Percentiles rank a stretch among this genome's conserved stretches.
phyloP scores from a whole-genome alignment of 2,888 invertebrate species.

The Ophonus ardosiacus region DNA sequence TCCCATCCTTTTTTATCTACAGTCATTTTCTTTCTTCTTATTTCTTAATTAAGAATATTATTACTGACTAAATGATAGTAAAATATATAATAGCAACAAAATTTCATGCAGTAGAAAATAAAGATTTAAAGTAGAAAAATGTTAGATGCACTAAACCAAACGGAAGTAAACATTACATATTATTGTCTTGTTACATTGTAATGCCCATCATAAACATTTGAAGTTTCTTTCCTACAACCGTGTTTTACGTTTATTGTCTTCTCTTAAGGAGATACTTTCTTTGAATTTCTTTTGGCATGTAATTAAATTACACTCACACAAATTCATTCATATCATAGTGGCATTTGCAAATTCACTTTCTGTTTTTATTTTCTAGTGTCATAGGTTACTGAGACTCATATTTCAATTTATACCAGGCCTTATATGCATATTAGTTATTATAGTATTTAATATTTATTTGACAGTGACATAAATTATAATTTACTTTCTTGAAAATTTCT shows the following conservation, averaged over 20 bases:
- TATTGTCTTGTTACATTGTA: not conserved
- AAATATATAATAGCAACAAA: not conserved
- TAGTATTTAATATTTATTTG: no score
- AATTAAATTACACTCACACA: slow-evolving; percentile 42
- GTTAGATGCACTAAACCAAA: not conserved
- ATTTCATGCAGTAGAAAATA: not conserved
- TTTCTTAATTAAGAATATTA: no score
- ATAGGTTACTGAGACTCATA: not conserved
- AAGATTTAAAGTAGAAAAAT: not conserved
- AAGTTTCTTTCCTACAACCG: not conserved
- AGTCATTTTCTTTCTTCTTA: no score
- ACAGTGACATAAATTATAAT: no score
- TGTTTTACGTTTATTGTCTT: slow-evolving; percentile 33
- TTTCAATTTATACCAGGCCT: not conserved
- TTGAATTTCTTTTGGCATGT: slow-evolving; percentile 25
- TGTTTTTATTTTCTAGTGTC: slow-evolving; percentile 31
- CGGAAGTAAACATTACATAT: not conserved
- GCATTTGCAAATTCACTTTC: slow-evolving; percentile 13
- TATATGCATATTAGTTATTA: no score
- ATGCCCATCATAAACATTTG: slow-evolving; percentile 22
- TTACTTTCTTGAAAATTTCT: no score
- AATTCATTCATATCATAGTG: slow-evolving; percentile 17
- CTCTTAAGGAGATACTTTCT: slow-evolving; percentile 30
- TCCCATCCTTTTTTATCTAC: no score
- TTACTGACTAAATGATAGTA: not conserved